Evolutionary conservation across 2,113 vertebrate genomes (phyloP), one percentile per base, ranked within the genome.

Genomic region (Epinephelus cyanopodus): DNA sequence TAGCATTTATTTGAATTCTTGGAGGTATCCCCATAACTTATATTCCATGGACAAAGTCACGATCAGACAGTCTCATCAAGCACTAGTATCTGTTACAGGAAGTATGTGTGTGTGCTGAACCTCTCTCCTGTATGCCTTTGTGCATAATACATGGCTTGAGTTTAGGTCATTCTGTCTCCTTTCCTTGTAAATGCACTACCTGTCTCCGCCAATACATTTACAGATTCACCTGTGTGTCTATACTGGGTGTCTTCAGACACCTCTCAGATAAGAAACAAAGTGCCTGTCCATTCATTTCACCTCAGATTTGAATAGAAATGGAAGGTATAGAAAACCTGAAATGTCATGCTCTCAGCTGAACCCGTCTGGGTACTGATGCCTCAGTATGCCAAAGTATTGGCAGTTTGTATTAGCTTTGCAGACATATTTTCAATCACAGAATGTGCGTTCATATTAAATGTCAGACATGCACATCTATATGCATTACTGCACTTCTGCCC

Each of bases 401-500:
- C 57, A 62, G 62, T 73, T 77, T 81, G 50, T 56, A 67, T 60
- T 33, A 58, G 69, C 33, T 76, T 56, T 76, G 21, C 45, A 68
- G 56, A 63, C 37, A 56, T 33, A 74, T 77, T 71, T 77, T 48
- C 76, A 66, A 53, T 42, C 39, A 12, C 21, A 48, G 25, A 79
- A 71, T 63, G 57, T 61, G 61, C 56, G 54, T 68, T 53, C 56
- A 61, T 29, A 33, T 37, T 61, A 77, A 82, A 86, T 89, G 83
- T 85, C 67, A 83, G 67, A 53, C 56, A 62, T 52, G 23, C 52
- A 75, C 57, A 76, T 85, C 54, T 66, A 10, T 57, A 77, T 78
- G 71, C 67, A 79, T 66, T 53, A 63, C 48, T 75, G 53, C 54
- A 62, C 74, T 58, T 82, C 58, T 42, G 58, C 27, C 53, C 14